These are phyloP conservation scores for Sebastes umbrosus DNA, from an alignment of 2,797 vertebrate genomes.

Conservation along the genomic window DNA sequence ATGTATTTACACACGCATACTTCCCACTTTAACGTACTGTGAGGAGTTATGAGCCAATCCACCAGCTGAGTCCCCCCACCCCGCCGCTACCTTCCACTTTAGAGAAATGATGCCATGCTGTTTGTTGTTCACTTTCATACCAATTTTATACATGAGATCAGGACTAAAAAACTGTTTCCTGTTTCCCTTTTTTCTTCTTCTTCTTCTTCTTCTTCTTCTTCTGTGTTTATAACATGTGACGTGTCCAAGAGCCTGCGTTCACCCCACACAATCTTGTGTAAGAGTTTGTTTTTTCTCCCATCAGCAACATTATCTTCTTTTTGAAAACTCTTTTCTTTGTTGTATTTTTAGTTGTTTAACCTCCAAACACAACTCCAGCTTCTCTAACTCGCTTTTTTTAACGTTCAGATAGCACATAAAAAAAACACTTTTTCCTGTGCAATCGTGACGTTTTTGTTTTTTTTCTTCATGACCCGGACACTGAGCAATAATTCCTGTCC, in stretches of 20 bases:
- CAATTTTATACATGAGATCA: conserved; percentile 68
- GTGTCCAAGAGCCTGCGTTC: conserved; percentile 31
- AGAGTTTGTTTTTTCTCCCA: neutral
- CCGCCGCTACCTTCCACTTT: conserved; percentile 15
- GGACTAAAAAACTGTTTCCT: conserved; percentile 68
- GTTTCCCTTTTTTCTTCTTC: neutral
- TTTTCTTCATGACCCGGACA: conserved; percentile 51
- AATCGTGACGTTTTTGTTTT: conserved; percentile 42
- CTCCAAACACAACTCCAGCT: neutral
- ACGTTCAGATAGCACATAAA: conserved; percentile 7
- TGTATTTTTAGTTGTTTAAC: neutral
- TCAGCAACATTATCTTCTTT: neutral
- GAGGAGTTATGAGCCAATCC: conserved; percentile 66
- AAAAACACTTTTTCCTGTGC: neutral
- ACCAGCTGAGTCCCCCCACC: conserved; percentile 19
- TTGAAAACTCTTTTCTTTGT: neutral
- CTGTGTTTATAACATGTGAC: conserved; percentile 17
- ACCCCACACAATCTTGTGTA: neutral
- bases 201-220: conserved; percentile 2
- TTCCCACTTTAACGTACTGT: conserved; percentile 55
- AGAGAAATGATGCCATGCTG: conserved; percentile 55
- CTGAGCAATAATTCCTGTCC: conserved; percentile 88
- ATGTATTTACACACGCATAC: neutral
- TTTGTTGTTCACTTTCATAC: conserved; percentile 56
- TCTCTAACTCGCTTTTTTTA: conserved; percentile 2